These are phyloP conservation scores for Montipora cactus DNA, from an alignment of 64 coral and sea anemone genomes.

Conservation along the genomic window DNA sequence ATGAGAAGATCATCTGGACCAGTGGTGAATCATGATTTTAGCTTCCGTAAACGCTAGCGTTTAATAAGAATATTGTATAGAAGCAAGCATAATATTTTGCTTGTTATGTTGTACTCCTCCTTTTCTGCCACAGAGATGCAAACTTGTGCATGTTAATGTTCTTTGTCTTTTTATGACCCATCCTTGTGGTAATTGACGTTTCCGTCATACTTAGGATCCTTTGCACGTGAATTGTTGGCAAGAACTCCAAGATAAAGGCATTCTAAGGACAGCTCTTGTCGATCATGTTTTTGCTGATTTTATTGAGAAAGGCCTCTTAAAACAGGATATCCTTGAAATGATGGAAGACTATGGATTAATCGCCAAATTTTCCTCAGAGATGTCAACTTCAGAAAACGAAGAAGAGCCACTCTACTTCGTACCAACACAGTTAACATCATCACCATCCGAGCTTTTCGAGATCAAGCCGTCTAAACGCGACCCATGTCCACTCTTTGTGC, in stretches of 20 bases:
- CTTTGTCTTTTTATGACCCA: no score
- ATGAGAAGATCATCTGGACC: no score
- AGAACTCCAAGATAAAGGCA: constrained; percentile 42
- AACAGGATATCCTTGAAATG: constrained; percentile 61
- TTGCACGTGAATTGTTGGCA: constrained; percentile 17
- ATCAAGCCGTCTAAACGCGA: not conserved
- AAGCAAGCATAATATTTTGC: no score
- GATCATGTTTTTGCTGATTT: constrained; percentile 49
- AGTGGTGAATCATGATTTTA: no score
- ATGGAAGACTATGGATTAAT: constrained; percentile 70
- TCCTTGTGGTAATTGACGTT: not conserved
- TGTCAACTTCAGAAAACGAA: not conserved
- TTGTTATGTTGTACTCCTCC: no score
- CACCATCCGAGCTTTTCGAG: constrained; percentile 28
- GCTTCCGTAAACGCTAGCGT: no score
- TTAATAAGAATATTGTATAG: no score
- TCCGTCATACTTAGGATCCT: constrained; percentile 5
- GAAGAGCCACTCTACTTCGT: constrained; percentile 29
- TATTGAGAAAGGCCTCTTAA: not conserved
- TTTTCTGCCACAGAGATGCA: no score
- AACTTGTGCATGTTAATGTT: no score
- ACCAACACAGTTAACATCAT: constrained; percentile 47
- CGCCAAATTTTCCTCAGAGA: not conserved
- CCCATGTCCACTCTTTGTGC: constrained; percentile 45
- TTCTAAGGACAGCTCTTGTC: constrained; percentile 42